Conservation (phyloP, 2,888 invertebrate species). For the Gymnoscelis rufifasciata region DNA sequence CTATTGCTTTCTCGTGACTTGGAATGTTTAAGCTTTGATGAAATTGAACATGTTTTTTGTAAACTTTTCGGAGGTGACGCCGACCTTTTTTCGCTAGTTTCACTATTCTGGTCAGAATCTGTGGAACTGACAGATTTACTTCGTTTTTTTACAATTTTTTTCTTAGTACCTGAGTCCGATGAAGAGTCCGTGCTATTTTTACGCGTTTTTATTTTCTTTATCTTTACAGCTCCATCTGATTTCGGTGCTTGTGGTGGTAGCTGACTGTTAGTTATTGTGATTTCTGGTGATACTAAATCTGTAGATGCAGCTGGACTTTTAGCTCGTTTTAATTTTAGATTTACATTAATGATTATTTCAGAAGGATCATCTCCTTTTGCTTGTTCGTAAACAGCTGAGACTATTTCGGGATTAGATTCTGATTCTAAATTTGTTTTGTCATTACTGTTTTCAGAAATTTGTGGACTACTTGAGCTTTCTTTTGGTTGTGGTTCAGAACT, state of each 20-base stretch:
- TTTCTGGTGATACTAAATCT: conserved; percentile 63
- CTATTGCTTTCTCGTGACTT: conserved; percentile 67
- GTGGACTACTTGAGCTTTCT: conserved; percentile 41
- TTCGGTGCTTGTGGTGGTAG: conserved; percentile 75
- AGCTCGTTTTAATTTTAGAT: conserved; percentile 65
- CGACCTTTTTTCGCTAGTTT: conserved; percentile 41
- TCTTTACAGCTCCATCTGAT: conserved; percentile 51
- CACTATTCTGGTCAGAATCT: conserved; percentile 61
- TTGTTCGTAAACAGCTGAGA: conserved; percentile 51
- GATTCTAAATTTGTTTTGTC: conserved; percentile 35
- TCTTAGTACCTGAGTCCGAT: conserved; percentile 58
- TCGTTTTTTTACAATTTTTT: conserved; percentile 62
- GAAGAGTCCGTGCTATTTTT: conserved; percentile 64
- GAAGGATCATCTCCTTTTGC: conserved; percentile 63
- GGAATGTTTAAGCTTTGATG: conserved; percentile 57
- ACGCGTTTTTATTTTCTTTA: conserved; percentile 59
- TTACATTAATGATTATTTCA: conserved; percentile 68
- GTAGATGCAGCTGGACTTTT: conserved; percentile 50
- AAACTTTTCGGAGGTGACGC: conserved; percentile 41
- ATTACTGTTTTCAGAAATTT: conserved; percentile 39
- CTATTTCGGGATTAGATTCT: conserved; percentile 47
- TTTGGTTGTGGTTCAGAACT: conserved; percentile 56
- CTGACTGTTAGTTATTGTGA: conserved; percentile 64
- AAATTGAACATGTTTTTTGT: conserved; percentile 44
- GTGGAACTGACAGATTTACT: conserved; percentile 70